Conservation (phyloP, 2,113 vertebrate genomes). For the Psophia crepitans region DNA sequence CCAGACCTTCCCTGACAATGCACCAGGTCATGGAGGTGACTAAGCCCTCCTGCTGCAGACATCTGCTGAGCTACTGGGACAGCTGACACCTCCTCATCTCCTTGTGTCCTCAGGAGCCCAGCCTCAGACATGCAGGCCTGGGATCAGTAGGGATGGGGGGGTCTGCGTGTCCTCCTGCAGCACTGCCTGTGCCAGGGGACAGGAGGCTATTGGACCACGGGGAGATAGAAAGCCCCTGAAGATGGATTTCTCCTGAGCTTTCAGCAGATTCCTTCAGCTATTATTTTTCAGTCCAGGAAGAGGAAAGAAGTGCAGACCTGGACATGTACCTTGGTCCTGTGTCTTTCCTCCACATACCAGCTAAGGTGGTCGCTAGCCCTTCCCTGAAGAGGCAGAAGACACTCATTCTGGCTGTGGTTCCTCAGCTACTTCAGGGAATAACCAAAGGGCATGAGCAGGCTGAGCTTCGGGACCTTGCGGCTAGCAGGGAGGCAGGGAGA, state of each 20-base stretch:
- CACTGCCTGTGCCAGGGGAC: accelerated
- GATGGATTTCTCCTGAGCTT: background rate
- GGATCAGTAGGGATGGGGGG: background rate
- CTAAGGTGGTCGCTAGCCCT: background rate
- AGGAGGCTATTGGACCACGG: background rate
- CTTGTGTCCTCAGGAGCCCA: background rate
- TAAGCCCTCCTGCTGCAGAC: background rate
- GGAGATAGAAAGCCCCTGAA: background rate
- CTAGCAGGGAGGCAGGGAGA: background rate
- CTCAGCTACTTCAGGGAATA: background rate
- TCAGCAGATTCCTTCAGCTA: background rate
- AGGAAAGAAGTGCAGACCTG: background rate
- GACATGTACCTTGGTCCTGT: accelerated
- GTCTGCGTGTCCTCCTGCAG: background rate
- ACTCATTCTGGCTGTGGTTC: background rate
- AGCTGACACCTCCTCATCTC: background rate
- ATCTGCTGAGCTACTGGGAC: background rate
- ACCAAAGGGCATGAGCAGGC: background rate
- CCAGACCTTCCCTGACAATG: background rate
- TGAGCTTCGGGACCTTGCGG: background rate
- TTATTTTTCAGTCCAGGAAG: background rate
- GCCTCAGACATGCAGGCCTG: background rate
- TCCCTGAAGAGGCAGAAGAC: background rate
- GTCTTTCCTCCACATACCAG: background rate
- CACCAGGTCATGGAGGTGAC: accelerated